Conservation (phyloP, 2,888 invertebrate species). For the Sinelater perroti region DNA sequence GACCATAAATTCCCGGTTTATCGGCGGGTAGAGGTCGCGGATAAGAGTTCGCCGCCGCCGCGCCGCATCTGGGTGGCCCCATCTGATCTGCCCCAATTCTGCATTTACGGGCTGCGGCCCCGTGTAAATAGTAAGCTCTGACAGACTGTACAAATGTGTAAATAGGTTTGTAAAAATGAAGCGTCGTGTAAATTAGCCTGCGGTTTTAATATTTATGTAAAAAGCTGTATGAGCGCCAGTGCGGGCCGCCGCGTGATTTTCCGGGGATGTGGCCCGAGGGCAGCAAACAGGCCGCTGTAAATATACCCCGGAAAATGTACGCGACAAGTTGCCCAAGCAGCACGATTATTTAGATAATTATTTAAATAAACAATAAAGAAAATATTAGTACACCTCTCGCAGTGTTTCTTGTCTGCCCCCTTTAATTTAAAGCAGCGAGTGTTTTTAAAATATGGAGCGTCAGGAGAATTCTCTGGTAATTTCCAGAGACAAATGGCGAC, state of each 20-base stretch:
- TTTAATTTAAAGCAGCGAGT: neutral
- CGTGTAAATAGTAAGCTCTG: slow-evolving; percentile 40
- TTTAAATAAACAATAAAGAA: slow-evolving; percentile 28
- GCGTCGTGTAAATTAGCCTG: slow-evolving; percentile 35
- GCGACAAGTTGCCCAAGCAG: slow-evolving; percentile 1
- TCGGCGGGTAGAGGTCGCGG: slow-evolving; percentile 33
- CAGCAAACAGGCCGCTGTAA: too few relatives aligned
- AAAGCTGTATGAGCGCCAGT: slow-evolving; percentile 27
- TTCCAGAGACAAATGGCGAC: too few relatives aligned
- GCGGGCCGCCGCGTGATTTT: slow-evolving; percentile 28
- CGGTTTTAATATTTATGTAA: slow-evolving; percentile 43
- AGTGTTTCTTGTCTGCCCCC: neutral
- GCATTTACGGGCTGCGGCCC: slow-evolving; percentile 9
- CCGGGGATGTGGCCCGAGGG: too few relatives aligned
- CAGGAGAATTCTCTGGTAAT: too few relatives aligned
- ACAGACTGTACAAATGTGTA: slow-evolving; percentile 41
- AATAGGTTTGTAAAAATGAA: slow-evolving; percentile 40
- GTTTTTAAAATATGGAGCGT: too few relatives aligned
- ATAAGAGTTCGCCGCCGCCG: neutral
- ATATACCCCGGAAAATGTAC: slow-evolving; percentile 14
- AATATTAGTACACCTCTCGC: slow-evolving; percentile 17
- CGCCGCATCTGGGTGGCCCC: slow-evolving; percentile 22
- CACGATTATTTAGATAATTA: slow-evolving; percentile 23
- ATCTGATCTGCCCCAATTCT: too few relatives aligned
- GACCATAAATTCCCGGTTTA: slow-evolving; percentile 35